These are phyloP conservation scores for Melikaiella ostensackeni DNA, from an alignment of 2,888 invertebrate species.

Conservation along the genomic window DNA sequence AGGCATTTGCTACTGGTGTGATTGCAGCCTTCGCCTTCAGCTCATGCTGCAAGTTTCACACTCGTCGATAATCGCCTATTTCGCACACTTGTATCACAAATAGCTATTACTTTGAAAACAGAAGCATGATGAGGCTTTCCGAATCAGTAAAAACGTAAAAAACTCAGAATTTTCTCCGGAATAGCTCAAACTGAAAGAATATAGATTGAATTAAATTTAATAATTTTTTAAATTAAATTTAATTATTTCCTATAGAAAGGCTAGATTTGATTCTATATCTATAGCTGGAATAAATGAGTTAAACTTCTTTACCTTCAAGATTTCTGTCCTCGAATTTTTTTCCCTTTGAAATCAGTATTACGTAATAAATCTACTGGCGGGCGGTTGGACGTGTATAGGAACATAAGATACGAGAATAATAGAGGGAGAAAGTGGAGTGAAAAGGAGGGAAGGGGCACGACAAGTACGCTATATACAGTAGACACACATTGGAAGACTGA, in stretches of 20 bases:
- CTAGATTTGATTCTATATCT: background rate
- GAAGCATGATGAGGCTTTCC: no score
- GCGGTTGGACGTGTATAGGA: constrained; percentile 9
- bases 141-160: no score
- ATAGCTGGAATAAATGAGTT: background rate
- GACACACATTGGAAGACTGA: constrained; percentile 64
- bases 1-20: no score
- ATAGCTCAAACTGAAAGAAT: background rate
- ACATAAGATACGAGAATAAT: constrained; percentile 19
- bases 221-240: no score
- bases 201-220: no score
- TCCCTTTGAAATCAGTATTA: constrained; percentile 8
- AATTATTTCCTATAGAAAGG: background rate
- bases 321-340: background rate
- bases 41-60: no score
- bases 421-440: constrained; percentile 44
- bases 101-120: no score
- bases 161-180: no score
- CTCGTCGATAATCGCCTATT: no score
- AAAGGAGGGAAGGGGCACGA: constrained; percentile 57
- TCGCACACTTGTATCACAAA: no score
- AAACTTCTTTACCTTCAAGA: background rate
- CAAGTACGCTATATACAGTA: constrained; percentile 61
- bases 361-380: constrained; percentile 9
- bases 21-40: no score